Evolutionary conservation across 2,888 invertebrate species (phyloP), one percentile per base, ranked within the genome.

Genomic region (Lepidochrysops patricia): DNA sequence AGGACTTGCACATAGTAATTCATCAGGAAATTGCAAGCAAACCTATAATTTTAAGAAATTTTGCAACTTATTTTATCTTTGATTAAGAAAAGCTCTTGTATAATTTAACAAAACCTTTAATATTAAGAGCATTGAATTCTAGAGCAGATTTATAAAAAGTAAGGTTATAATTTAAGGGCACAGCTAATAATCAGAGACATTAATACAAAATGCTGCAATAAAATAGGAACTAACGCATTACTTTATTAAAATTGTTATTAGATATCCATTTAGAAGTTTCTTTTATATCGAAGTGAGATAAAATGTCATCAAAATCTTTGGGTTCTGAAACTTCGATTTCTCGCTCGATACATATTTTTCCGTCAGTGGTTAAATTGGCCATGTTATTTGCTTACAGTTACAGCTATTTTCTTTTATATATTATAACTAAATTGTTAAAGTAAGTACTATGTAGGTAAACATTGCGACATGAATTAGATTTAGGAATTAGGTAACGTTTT

Each of bases 21-120:
- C 90, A 83, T 98, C 98, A 6, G 98, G 97, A 80, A 98, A 97
- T 89, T 98, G 98, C 49, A 98, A 87, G 66, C 97, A 97, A 34
- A 97, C 93, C 97, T 97, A 72, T 60, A 65, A 34, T 3, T 5
- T 12, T 37, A n/a, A n/a, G 13, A 6, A 50, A 6, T n/a, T n/a
- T n/a, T n/a, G n/a, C n/a, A n/a, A n/a, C n/a, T n/a, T n/a, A n/a
- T n/a, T n/a, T n/a, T n/a, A n/a, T n/a, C n/a, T n/a, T n/a, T n/a
- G n/a, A n/a, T n/a, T n/a, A n/a, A n/a, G n/a, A n/a, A n/a, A n/a
- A n/a, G n/a, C n/a, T n/a, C n/a, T n/a, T n/a, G n/a, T n/a, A n/a
- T n/a, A n/a, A n/a, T n/a, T n/a, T n/a, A n/a, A n/a, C n/a, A n/a
- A n/a, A n/a, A n/a, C n/a, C n/a, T n/a, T n/a, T n/a, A n/a, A n/a